These are phyloP conservation scores for Maniola hyperantus DNA, from an alignment of 2,888 invertebrate genomes.

Conservation along the genomic window DNA sequence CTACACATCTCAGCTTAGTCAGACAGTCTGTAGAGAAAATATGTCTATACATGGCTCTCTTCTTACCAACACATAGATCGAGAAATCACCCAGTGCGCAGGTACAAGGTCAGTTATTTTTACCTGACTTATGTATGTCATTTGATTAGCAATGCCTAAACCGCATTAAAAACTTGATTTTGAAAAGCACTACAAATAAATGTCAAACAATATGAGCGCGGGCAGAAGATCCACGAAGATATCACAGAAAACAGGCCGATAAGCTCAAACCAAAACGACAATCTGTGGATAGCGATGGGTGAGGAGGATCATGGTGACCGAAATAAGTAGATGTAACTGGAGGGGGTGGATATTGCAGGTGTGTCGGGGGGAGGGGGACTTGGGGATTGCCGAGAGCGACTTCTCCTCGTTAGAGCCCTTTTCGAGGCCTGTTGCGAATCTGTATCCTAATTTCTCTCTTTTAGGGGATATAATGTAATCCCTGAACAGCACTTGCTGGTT, in stretches of 20 bases:
- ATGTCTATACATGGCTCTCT: not conserved
- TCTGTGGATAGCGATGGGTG: conserved; percentile 83
- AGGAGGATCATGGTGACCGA: conserved; percentile 86
- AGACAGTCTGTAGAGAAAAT: too few relatives aligned
- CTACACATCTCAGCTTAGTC: too few relatives aligned
- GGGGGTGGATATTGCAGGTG: conserved; percentile 84
- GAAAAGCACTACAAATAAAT: conserved; percentile 61
- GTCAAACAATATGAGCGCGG: conserved; percentile 46
- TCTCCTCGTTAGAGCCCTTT: conserved; percentile 68
- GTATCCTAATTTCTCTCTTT: conserved; percentile 63
- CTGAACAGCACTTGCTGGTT: conserved; percentile 64
- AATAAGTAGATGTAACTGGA: conserved; percentile 85
- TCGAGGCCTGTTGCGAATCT: conserved; percentile 60
- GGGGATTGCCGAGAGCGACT: conserved; percentile 80
- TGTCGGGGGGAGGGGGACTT: conserved; percentile 63
- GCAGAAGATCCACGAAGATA: conserved; percentile 58
- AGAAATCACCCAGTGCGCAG: too few relatives aligned
- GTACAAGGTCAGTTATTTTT: too few relatives aligned
- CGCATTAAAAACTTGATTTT: conserved; percentile 24
- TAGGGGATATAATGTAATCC: conserved; percentile 66
- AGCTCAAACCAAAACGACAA: conserved; percentile 84
- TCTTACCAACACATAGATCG: not conserved
- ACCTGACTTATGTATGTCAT: too few relatives aligned
- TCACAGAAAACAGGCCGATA: conserved; percentile 57
- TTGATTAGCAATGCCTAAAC: not conserved